Conservation (phyloP, 2,797 vertebrate species). For the Rhinatrema bivittatum region DNA sequence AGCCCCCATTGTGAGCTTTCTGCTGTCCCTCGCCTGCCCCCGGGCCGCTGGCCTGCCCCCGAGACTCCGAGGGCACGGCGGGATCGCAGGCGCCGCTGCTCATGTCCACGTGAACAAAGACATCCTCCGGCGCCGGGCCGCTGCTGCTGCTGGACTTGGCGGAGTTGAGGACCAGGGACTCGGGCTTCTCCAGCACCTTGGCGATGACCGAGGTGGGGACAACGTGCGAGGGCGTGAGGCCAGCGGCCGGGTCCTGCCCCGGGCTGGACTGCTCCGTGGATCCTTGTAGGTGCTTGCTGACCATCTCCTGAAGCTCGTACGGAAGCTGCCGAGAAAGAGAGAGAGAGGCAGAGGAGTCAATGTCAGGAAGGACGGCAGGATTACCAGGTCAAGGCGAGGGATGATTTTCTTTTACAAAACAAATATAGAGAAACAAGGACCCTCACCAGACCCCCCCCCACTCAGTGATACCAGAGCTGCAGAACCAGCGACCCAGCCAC, state of each 20-base stretch:
- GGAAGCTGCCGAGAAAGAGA: conserved; percentile 67
- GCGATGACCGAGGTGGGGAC: conserved; percentile 92
- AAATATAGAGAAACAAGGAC: neutral
- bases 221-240: conserved; percentile 74
- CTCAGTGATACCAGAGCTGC: too few relatives aligned
- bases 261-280: conserved; percentile 54
- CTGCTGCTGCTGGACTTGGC: conserved; percentile 81
- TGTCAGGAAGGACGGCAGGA: too few relatives aligned
- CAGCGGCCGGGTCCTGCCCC: conserved; percentile 64
- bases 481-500: too few relatives aligned
- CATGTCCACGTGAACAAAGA: conserved; percentile 96
- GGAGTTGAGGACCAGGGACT: conserved; percentile 87
- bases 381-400: too few relatives aligned
- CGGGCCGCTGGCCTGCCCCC: conserved; percentile 27
- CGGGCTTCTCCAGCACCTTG: conserved; percentile 89
- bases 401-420: too few relatives aligned
- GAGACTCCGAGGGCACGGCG: conserved; percentile 17
- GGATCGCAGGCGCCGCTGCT: conserved; percentile 55
- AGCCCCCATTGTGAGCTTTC: conserved; percentile 71
- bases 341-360: conserved; percentile 3
- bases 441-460: neutral
- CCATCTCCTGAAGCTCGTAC: conserved; percentile 94
- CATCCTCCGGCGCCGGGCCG: conserved; percentile 81
- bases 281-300: conserved; percentile 86
- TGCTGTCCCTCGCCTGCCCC: neutral